These are phyloP conservation scores for Aurelia aurita DNA, from an alignment of 30 jellyfish, hydroid and myxozoan species.

Conservation along the genomic window DNA sequence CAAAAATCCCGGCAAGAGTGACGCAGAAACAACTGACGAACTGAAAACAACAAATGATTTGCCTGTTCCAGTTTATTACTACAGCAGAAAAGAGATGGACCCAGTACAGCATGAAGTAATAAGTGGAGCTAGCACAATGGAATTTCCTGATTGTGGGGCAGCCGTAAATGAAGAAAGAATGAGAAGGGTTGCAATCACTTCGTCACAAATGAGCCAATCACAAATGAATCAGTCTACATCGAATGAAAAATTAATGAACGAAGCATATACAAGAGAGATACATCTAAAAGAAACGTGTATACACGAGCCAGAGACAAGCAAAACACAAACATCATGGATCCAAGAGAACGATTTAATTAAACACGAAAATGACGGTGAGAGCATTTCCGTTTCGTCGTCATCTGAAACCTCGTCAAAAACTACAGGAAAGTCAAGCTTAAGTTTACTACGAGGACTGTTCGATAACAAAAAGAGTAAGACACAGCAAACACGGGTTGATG, in stretches of 20 bases:
- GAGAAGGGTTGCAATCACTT: too few relatives aligned
- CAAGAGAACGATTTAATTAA: background rate
- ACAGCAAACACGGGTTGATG: too few relatives aligned
- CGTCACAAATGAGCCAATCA: too few relatives aligned
- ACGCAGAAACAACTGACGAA: slow-evolving; percentile 6
- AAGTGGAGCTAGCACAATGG: background rate
- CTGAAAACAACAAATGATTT: background rate
- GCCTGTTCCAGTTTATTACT: slow-evolving; percentile 50
- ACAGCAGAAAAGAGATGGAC: slow-evolving; percentile 6
- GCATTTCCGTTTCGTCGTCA: too few relatives aligned
- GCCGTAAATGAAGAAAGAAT: background rate
- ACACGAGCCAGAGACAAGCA: background rate
- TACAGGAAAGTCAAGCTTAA: too few relatives aligned
- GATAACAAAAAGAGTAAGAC: too few relatives aligned
- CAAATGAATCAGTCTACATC: too few relatives aligned
- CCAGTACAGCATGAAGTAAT: background rate
- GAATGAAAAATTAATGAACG: too few relatives aligned
- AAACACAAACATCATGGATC: background rate
- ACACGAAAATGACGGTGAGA: background rate
- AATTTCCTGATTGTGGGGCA: background rate
- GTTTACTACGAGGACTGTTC: too few relatives aligned
- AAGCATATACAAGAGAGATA: background rate
- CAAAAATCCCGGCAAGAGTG: background rate
- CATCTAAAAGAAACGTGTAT: background rate
- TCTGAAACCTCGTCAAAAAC: too few relatives aligned